Evolutionary conservation across 2,113 vertebrate genomes (phyloP).

Genomic region (Zosterops hypoxanthus): DNA sequence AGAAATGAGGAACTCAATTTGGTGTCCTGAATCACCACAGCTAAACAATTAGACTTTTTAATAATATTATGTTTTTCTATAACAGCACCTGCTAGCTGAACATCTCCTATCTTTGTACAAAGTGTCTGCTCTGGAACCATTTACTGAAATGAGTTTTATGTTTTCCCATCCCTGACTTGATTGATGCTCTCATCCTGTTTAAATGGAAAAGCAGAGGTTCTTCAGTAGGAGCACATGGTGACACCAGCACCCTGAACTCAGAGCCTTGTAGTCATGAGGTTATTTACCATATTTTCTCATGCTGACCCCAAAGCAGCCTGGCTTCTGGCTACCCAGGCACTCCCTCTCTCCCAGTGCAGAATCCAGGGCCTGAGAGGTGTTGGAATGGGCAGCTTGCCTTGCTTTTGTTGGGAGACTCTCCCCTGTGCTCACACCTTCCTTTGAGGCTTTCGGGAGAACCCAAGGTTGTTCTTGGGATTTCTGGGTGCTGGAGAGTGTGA

Average conservation of each 20-base stretch:
- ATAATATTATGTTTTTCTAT: not conserved
- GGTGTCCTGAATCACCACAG: not conserved
- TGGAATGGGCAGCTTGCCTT: not conserved
- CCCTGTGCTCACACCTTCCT: accelerated
- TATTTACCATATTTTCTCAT: not conserved
- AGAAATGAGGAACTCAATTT: not conserved
- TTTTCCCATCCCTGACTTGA: not conserved
- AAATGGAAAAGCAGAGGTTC: not conserved
- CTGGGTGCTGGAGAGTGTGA: not conserved
- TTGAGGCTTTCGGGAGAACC: accelerated
- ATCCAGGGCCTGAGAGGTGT: not conserved
- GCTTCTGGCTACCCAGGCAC: not conserved
- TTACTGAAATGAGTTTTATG: not conserved
- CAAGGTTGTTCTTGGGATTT: not conserved
- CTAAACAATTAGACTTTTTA: not conserved
- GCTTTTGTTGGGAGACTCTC: not conserved
- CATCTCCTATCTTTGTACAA: not conserved
- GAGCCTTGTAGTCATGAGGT: not conserved
- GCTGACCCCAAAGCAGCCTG: not conserved
- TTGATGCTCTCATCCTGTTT: not conserved
- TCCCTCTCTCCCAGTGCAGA: not conserved
- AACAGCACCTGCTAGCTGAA: not conserved
- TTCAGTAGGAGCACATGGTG: not conserved
- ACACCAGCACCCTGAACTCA: not conserved
- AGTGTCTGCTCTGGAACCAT: not conserved